Percentiles rank a stretch among this genome's conserved stretches.
phyloP scores from a whole-genome alignment of 2,113 vertebrate genomes.

The Struthidea cinerea region DNA sequence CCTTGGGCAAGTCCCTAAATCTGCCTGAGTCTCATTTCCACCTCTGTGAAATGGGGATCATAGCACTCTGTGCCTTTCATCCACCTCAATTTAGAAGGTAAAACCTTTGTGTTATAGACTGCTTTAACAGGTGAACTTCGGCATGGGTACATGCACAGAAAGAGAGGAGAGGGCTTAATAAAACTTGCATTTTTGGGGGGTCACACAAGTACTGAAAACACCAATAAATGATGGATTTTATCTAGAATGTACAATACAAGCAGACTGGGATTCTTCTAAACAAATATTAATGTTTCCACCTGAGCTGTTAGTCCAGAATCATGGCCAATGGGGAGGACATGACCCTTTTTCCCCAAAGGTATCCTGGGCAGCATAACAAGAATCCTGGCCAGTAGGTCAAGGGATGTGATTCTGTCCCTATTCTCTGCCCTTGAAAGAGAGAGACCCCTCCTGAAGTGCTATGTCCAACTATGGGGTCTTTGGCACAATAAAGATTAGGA shows the following conservation, averaged over 20 bases:
- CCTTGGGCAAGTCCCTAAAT: slow-evolving; percentile 40
- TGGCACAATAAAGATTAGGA: not conserved
- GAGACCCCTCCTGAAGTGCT: not conserved
- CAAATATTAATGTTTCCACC: not conserved
- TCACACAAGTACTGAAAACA: not conserved
- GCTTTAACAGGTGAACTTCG: rapidly evolving
- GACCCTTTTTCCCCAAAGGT: not conserved
- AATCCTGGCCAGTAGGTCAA: not conserved
- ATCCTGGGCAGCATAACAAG: not conserved
- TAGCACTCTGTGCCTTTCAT: not conserved
- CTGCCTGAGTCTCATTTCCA: slow-evolving; percentile 37
- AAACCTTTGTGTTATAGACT: not conserved
- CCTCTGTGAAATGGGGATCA: slow-evolving; percentile 14
- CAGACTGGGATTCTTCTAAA: not conserved
- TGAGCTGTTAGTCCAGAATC: not conserved
- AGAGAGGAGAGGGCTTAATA: not conserved
- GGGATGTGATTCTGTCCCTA: not conserved
- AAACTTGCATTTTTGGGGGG: not conserved
- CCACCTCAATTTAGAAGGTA: not conserved
- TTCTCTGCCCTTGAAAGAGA: not conserved
- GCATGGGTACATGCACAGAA: not conserved
- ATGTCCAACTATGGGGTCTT: not conserved
- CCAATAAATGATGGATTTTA: not conserved
- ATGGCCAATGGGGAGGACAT: rapidly evolving
- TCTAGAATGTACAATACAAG: not conserved